These are phyloP conservation scores for Pterostichus madidus DNA, from an alignment of 2,888 invertebrate genomes.

Conservation along the genomic window DNA sequence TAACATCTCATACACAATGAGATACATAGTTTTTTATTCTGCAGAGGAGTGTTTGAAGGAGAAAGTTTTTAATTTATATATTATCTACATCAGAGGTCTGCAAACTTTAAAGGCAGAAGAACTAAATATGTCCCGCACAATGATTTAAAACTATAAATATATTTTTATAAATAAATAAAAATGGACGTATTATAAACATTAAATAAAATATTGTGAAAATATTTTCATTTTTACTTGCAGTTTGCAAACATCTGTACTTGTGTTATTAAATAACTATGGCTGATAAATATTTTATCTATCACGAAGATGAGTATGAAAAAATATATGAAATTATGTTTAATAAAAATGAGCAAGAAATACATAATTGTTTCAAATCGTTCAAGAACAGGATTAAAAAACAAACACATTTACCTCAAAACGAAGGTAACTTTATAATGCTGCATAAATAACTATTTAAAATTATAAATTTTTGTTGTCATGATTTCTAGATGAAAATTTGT, in stretches of 20 bases:
- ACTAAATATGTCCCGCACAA: too few species aligned
- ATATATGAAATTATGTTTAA: not conserved
- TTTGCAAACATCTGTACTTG: too few species aligned
- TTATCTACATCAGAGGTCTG: too few species aligned
- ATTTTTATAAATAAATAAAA: too few species aligned
- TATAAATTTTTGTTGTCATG: not conserved
- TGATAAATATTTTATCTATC: slow-evolving; percentile 1
- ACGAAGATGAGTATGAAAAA: not conserved
- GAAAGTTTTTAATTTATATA: too few species aligned
- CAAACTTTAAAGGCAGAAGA: too few species aligned
- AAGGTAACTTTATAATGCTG: not conserved
- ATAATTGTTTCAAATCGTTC: not conserved
- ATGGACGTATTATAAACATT: too few species aligned
- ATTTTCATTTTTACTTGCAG: not conserved
- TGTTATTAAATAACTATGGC: not conserved
- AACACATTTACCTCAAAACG: slow-evolving; percentile 30
- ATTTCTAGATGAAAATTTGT: slow-evolving; percentile 6
- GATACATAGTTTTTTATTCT: too few species aligned
- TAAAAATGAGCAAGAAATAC: slow-evolving; percentile 13
- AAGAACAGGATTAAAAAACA: slow-evolving; percentile 13
- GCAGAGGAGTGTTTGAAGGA: too few species aligned
- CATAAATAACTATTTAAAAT: too few species aligned
- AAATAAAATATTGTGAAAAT: not conserved
- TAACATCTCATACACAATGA: too few species aligned
- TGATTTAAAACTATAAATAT: too few species aligned